Evolutionary conservation across 2,797 vertebrate species (phyloP).

Genomic region (Mionectes olivaceus): DNA sequence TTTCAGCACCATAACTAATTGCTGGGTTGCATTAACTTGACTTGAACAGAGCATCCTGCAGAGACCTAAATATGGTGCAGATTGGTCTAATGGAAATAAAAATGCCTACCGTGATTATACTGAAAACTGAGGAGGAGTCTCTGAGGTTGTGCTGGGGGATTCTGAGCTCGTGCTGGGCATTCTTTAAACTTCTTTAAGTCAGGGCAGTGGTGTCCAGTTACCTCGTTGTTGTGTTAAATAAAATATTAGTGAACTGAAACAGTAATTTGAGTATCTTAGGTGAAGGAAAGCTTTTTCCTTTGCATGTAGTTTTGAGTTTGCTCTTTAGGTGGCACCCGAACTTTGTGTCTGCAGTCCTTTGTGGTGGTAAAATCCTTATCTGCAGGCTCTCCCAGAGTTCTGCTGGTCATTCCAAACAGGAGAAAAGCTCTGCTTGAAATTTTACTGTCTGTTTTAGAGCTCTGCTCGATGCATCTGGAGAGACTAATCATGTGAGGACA

Average conservation of each 20-base stretch:
- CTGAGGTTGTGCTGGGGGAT: not conserved
- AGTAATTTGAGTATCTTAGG: not conserved
- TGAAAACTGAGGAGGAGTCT: not conserved
- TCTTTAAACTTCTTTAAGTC: not conserved
- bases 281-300: not conserved
- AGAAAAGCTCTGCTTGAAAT: not conserved
- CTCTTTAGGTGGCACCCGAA: slow-evolving; percentile 35
- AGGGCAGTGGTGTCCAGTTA: not conserved
- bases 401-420: not conserved
- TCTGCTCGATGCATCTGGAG: not conserved
- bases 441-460: not conserved
- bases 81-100: not conserved
- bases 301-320: not conserved
- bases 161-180: not conserved
- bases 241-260: not conserved
- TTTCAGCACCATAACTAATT: not conserved
- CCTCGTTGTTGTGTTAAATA: not conserved
- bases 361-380: not conserved
- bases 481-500: not conserved
- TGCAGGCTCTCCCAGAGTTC: not conserved
- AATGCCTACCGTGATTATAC: not conserved
- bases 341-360: not conserved
- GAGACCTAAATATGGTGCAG: not conserved
- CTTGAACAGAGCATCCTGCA: not conserved
- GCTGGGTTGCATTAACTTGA: not conserved